Evolutionary conservation across 2,113 vertebrate genomes (phyloP).

Genomic region (Hepsetus odoe): DNA sequence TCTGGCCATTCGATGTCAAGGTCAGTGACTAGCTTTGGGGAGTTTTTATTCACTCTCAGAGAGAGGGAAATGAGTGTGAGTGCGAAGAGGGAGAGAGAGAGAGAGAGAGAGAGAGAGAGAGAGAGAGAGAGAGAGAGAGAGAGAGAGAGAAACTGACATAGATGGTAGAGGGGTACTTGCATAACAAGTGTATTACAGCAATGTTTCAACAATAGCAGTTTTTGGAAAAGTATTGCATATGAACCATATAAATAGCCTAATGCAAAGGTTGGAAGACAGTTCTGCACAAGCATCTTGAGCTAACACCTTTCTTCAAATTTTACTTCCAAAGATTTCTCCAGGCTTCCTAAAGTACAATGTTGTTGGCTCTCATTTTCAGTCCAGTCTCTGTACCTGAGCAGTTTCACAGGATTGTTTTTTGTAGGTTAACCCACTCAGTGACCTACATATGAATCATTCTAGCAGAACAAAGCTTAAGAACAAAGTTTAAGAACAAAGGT

Average conservation of each 20-base stretch:
- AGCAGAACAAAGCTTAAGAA: too few relatives aligned
- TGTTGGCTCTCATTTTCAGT: too few relatives aligned
- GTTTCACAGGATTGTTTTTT: too few relatives aligned
- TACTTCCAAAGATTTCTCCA: too few relatives aligned
- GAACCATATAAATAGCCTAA: background rate
- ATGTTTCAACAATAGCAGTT: background rate
- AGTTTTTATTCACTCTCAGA: conserved; percentile 7
- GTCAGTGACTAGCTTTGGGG: conserved; percentile 39
- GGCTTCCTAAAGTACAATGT: too few relatives aligned
- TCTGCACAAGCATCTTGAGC: too few relatives aligned
- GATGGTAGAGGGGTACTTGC: conserved; percentile 21
- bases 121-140: conserved; percentile 13
- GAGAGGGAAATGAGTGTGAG: background rate
- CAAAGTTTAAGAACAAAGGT: too few relatives aligned
- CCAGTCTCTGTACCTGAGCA: too few relatives aligned
- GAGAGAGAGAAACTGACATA: background rate
- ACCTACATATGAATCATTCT: too few relatives aligned
- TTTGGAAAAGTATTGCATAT: background rate
- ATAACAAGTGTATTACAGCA: conserved; percentile 25
- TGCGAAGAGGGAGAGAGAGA: background rate
- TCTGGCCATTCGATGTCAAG: conserved; percentile 29
- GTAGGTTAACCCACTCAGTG: too few relatives aligned
- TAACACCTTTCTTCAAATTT: too few relatives aligned
- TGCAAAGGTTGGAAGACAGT: too few relatives aligned
- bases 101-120: background rate